Conservation (phyloP, 2,797 vertebrate species). For the Odontamblyopus rebecca region DNA sequence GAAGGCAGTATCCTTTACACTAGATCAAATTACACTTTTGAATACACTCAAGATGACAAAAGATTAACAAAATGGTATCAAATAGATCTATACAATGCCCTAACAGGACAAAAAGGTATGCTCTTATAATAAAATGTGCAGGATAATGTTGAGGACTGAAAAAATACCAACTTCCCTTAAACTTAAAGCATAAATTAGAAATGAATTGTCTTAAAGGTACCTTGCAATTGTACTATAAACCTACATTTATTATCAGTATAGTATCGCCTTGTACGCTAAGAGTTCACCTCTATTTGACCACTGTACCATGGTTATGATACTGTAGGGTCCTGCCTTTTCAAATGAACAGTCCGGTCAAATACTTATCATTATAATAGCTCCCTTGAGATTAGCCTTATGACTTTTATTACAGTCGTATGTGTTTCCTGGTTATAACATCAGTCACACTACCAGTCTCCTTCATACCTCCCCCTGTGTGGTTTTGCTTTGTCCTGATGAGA, state of each 20-base stretch:
- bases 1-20: conserved; percentile 91
- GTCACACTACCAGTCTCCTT: conserved; percentile 37
- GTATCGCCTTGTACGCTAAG: conserved; percentile 21
- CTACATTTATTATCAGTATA: background rate
- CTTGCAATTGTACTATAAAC: background rate
- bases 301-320: conserved; percentile 12
- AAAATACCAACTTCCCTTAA: background rate
- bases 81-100: background rate
- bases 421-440: conserved; percentile 37
- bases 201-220: background rate
- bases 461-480: conserved; percentile 24
- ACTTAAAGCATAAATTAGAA: background rate
- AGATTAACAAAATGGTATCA: background rate
- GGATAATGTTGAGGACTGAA: background rate
- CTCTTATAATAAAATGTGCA: too few species aligned
- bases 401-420: conserved; percentile 21
- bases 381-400: conserved; percentile 9
- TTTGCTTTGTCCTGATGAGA: conserved; percentile 39
- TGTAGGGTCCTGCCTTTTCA: conserved; percentile 11
- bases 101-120: background rate
- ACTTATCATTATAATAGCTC: conserved; percentile 16
- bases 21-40: background rate
- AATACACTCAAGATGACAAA: background rate
- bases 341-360: conserved; percentile 19
- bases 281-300: conserved; percentile 15